Evolutionary conservation across 2,113 vertebrate genomes (phyloP), one percentile per base, ranked within the genome.

Genomic region (Erythrocebus patas): DNA sequence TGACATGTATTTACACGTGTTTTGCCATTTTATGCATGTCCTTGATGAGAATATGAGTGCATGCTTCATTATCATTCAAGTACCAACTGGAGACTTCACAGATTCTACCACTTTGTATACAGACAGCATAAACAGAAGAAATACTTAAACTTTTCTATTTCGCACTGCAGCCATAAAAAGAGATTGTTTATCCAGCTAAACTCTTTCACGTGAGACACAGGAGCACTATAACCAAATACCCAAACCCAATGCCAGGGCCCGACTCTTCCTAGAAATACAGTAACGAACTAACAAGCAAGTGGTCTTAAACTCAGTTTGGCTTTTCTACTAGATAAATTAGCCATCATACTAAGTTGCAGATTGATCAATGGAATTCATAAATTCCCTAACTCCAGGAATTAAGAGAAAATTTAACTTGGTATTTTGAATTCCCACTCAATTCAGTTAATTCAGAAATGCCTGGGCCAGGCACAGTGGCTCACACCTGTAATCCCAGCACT

Each of bases 171-270:
- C 45, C 70, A 57, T 95, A 97, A 97, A 97, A 97, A 95, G 23
- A 92, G 80, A 95, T 68, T 88, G 70, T 97, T 96, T 95, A 96
- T 61, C 64, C 93, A 97, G 75, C 76, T 93, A 72, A 93, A 96
- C 45, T 92, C 66, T 75, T 83, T 45, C 83, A 91, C 78, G 87
- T 89, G 84, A 95, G 23, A 93, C 95, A 90, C 18, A 52, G 90
- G 52, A 92, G 35, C 59, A 22, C 76, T 88, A 80, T 70, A 85
- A 73, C 52, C 43, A 73, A 95, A 93, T 64, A 85, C 23, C 68
- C 61, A 96, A 73, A 87, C 2, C 5, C 70, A 89, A 50, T 12
- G 16, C 13, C 55, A 81, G 23, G 30, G n/a, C 75, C 61, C 7
- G 40, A 79, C 64, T 89, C 57, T 32, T 80, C 35, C 45, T 1